Conservation (phyloP, 2,113 vertebrate species). For the Mirounga angustirostris region DNA sequence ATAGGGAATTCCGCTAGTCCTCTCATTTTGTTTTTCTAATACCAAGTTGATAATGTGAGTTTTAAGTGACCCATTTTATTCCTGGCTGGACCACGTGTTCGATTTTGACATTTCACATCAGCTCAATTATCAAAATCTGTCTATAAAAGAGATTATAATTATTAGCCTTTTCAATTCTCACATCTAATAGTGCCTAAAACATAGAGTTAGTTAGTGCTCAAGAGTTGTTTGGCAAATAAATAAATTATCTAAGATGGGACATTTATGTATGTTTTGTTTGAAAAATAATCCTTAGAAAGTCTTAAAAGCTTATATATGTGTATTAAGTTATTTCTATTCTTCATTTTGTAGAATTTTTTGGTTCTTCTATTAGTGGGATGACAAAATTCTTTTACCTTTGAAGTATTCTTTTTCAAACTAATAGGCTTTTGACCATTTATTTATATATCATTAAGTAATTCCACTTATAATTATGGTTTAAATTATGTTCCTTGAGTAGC, state of each 20-base stretch:
- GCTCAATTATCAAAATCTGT: not conserved
- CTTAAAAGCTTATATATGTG: not conserved
- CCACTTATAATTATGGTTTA: not conserved
- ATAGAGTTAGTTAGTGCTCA: not conserved
- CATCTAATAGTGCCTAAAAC: not conserved
- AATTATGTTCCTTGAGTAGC: not conserved
- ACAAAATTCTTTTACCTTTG: not conserved
- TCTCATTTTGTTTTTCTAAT: not conserved
- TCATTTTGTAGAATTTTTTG: not conserved
- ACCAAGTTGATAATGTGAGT: conserved; percentile 11
- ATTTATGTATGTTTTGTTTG: not conserved
- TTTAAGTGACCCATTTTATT: not conserved
- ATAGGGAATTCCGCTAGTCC: not conserved
- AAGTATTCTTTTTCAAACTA: not conserved
- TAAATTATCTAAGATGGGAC: not conserved
- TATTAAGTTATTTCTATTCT: not conserved
- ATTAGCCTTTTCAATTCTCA: not conserved
- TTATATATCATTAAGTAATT: not conserved
- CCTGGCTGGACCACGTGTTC: not conserved
- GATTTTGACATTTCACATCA: not conserved
- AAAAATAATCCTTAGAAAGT: not conserved
- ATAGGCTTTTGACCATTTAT: not conserved
- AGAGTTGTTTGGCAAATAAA: not conserved
- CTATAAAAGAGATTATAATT: not conserved
- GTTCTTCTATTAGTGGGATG: not conserved